A percentile compares a stretch with the other conserved stretches of the same genome.
Evolutionary conservation across 2,113 vertebrate genomes (phyloP).

Genomic region (Accipiter cooperii): DNA sequence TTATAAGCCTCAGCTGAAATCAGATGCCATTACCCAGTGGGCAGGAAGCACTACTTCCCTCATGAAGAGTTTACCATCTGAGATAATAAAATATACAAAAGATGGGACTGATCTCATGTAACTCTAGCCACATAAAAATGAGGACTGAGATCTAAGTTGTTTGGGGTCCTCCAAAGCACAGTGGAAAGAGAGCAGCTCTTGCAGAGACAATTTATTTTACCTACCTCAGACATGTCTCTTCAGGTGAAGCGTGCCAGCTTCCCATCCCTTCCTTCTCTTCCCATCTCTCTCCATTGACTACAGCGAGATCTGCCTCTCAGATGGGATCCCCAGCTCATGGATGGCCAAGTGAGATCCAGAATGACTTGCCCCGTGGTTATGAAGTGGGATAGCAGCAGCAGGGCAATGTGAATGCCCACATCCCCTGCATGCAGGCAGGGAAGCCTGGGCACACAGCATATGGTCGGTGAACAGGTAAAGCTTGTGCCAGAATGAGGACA

Average conservation of each 20-base stretch:
- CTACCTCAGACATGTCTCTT: not conserved
- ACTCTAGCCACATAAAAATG: not conserved
- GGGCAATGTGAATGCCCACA: rapidly evolving
- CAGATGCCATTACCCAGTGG: not conserved
- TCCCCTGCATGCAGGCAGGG: rapidly evolving
- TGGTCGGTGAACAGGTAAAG: not conserved
- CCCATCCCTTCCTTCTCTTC: not conserved
- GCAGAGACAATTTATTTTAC: not conserved
- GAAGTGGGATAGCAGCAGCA: not conserved
- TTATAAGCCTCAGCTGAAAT: not conserved
- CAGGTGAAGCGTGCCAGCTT: not conserved
- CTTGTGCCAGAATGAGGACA: not conserved
- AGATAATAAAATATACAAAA: not conserved
- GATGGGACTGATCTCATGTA: not conserved
- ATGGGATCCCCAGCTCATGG: not conserved
- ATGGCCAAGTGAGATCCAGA: not conserved
- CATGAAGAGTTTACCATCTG: not conserved
- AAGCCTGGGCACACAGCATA: not conserved
- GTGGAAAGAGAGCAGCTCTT: not conserved
- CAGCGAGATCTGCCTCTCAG: not conserved
- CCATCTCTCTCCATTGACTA: not conserved
- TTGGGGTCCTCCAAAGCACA: not conserved
- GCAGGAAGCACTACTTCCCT: not conserved
- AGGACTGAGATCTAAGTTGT: not conserved
- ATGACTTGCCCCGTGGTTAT: not conserved